A percentile compares a stretch with the other conserved stretches of the same genome.
These are phyloP conservation scores for Brachycybe producta DNA, from an alignment of 2,888 invertebrate genomes.

Conservation along the genomic window DNA sequence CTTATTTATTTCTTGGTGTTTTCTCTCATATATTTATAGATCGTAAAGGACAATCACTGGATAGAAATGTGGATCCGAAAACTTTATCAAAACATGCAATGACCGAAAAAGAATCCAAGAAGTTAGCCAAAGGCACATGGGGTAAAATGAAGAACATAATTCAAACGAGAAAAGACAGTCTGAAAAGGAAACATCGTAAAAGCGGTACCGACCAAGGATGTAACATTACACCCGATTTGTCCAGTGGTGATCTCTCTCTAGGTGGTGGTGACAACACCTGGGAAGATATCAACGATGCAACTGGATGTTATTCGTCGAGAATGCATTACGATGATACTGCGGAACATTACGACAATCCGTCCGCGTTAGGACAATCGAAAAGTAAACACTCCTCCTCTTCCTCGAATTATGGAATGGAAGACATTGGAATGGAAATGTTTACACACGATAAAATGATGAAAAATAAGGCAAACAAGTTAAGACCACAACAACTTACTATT, in stretches of 20 bases:
- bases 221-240: not conserved
- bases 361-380: not conserved
- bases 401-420: conserved; percentile 9
- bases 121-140: conserved; percentile 56
- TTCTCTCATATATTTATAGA: too few relatives aligned
- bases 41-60: conserved; percentile 15
- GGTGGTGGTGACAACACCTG: not conserved
- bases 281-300: not conserved
- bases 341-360: not conserved
- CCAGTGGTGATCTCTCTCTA: not conserved
- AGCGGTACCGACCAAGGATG: conserved; percentile 23
- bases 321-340: not conserved
- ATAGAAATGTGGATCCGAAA: conserved; percentile 8
- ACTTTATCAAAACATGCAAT: not conserved
- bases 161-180: conserved; percentile 53
- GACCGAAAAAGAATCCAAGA: conserved; percentile 33
- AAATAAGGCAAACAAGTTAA: conserved; percentile 1
- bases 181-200: conserved; percentile 45
- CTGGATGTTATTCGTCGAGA: not conserved
- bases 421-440: not conserved
- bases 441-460: not conserved
- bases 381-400: conserved; percentile 12
- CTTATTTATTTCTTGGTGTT: too few relatives aligned
- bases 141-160: conserved; percentile 64
- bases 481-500: conserved; percentile 1